Base-by-base conservation (phyloP, 2,888 invertebrate genomes). In the Nowickia ferox region DNA sequence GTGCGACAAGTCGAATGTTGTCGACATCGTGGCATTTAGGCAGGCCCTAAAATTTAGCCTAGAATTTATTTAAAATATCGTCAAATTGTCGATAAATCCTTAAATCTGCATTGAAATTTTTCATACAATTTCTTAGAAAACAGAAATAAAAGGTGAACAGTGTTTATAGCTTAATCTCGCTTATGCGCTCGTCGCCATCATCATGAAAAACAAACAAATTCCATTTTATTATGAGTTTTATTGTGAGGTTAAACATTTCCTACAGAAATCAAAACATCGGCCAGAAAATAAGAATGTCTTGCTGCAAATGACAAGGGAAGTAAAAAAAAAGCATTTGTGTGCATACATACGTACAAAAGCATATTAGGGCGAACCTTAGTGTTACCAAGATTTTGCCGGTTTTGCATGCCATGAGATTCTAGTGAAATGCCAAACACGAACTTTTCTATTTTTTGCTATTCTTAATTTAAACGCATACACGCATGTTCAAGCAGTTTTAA, bases 121-220 rank as follows among this genome's bases (percentile, higher is more conserved):
- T 40, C 66, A 57, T 46, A 38, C 22, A 57, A 57, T 22, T 74
- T 57, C 30, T 38, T 9, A 65, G 22, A 13, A 44, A 5, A 65
- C 2, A 40, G n/a, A 57, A 30, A 42, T 19, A 38, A 59, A 22
- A 61, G 9, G 42, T 38, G 8, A 61, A 55, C 17, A 22, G 51
- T 69, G 22, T 55, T 79, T 71, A 63, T 51, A 78, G 71, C 19
- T 40, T 57, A 66, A 66, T 66, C 59, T 57, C 30, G 48, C 68
- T 66, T 40, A 51, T 46, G 38, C 22, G 59, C 63, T 79, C 71
- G 46, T 17, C 17, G 42, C 30, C 22, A 61, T 44, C 71, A 46
- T n/a, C 71, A 30, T 44, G 11, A 59, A 68, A 78, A 59, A 42
- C 42, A 59, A 78, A 48, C 61, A 51, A 53, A 69, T 48, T 51